A percentile compares a stretch with the other conserved stretches of the same genome.
These are phyloP conservation scores for Micropoecilia bifurca DNA, from an alignment of 2,797 vertebrate genomes.

Conservation along the genomic window DNA sequence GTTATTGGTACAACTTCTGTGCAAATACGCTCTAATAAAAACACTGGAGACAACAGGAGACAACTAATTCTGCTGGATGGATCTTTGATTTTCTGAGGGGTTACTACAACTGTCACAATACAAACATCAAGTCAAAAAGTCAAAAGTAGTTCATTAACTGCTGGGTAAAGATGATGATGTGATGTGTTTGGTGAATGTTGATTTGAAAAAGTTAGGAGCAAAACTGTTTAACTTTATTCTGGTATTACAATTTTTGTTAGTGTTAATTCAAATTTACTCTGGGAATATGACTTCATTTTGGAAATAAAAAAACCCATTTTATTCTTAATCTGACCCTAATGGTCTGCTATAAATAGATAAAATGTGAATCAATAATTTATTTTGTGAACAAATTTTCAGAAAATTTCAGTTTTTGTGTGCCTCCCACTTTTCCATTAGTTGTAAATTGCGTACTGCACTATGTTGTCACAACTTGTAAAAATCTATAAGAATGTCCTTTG, in stretches of 20 bases:
- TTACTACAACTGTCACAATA: background rate
- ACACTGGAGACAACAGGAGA: too few species aligned
- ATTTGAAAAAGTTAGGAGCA: background rate
- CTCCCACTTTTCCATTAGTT: background rate
- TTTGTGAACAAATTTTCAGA: background rate
- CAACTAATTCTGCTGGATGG: background rate
- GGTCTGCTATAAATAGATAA: background rate
- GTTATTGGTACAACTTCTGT: background rate
- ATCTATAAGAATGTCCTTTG: background rate
- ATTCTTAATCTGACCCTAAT: background rate
- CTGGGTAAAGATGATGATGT: background rate
- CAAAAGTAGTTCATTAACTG: background rate
- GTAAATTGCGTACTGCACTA: background rate
- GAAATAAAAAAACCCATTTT: background rate
- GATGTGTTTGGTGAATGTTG: background rate
- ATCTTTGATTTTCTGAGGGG: background rate
- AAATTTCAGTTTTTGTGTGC: background rate
- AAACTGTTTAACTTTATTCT: background rate
- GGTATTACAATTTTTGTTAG: background rate
- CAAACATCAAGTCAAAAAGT: background rate
- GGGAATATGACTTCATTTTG: background rate
- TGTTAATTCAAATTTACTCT: background rate
- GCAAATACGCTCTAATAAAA: background rate
- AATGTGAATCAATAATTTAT: background rate
- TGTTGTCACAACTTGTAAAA: background rate